Evolutionary conservation across 35 echinoderm and acorn worm species (phyloP).

Genomic region (Nesometra sesokonis): DNA sequence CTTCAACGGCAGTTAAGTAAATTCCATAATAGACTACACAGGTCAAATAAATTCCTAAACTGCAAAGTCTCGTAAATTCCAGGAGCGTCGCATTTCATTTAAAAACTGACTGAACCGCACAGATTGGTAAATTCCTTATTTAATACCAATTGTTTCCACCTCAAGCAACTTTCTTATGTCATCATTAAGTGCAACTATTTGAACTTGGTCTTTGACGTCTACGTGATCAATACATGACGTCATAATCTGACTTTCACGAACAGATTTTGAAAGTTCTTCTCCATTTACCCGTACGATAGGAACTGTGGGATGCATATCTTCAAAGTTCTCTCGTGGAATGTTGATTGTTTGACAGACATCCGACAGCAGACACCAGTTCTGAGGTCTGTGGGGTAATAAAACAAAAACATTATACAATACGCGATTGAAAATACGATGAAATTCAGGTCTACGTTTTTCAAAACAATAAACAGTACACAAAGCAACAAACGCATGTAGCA

Average conservation of each 20-base stretch:
- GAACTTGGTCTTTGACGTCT: not conserved
- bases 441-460: too few relatives aligned
- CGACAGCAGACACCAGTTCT: not conserved
- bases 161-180: not conserved
- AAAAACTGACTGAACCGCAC: not conserved
- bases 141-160: not conserved
- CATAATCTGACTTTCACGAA: not conserved
- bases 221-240: not conserved
- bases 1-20: too few relatives aligned
- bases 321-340: not conserved
- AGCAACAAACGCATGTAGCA: too few relatives aligned
- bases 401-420: too few relatives aligned
- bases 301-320: not conserved
- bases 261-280: not conserved
- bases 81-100: too few relatives aligned
- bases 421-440: too few relatives aligned
- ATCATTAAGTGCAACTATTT: conserved; percentile 1
- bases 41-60: too few relatives aligned
- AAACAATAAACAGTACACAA: too few relatives aligned
- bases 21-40: too few relatives aligned
- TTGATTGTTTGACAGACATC: not conserved
- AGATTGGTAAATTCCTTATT: not conserved
- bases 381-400: not conserved
- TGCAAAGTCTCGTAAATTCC: too few relatives aligned
- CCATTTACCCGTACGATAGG: not conserved